A percentile compares a stretch with the other conserved stretches of the same genome.
These are phyloP conservation scores for Atta cephalotes DNA, from an alignment of 1,140 invertebrate species.

Conservation along the genomic window DNA sequence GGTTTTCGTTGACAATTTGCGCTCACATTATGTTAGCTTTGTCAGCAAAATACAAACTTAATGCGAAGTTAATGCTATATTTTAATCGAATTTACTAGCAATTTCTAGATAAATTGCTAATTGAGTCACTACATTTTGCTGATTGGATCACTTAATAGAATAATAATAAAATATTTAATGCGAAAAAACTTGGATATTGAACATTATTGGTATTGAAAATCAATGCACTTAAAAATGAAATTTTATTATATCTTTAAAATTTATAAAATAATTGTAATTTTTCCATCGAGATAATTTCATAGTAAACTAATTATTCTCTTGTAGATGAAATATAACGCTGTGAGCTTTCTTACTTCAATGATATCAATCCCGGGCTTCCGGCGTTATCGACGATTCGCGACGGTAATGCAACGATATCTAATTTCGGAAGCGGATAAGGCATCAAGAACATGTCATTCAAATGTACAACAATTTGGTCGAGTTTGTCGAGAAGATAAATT, in stretches of 20 bases:
- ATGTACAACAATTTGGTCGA: conserved; percentile 86
- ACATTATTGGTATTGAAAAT: not conserved
- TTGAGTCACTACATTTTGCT: too few relatives aligned
- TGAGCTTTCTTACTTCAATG: conserved; percentile 82
- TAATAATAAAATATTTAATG: too few relatives aligned
- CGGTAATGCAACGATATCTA: conserved; percentile 90
- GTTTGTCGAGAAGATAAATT: conserved; percentile 86
- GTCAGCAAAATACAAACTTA: too few relatives aligned
- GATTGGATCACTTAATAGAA: too few relatives aligned
- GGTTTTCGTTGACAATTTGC: too few relatives aligned
- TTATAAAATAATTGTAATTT: not conserved
- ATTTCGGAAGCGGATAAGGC: conserved; percentile 87
- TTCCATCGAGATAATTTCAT: not conserved
- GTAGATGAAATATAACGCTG: not conserved
- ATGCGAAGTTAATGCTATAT: too few relatives aligned
- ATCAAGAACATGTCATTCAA: conserved; percentile 88
- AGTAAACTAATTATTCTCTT: not conserved
- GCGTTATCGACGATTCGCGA: conserved; percentile 86
- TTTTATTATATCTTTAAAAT: not conserved
- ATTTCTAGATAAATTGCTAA: too few relatives aligned
- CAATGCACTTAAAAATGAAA: not conserved
- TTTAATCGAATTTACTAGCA: too few relatives aligned
- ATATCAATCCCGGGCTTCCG: conserved; percentile 85
- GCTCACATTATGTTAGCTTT: too few relatives aligned
- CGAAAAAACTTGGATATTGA: too few relatives aligned